These are phyloP conservation scores for Forbesichthys papilliferus DNA, from an alignment of 2,113 vertebrate species.

Conservation along the genomic window DNA sequence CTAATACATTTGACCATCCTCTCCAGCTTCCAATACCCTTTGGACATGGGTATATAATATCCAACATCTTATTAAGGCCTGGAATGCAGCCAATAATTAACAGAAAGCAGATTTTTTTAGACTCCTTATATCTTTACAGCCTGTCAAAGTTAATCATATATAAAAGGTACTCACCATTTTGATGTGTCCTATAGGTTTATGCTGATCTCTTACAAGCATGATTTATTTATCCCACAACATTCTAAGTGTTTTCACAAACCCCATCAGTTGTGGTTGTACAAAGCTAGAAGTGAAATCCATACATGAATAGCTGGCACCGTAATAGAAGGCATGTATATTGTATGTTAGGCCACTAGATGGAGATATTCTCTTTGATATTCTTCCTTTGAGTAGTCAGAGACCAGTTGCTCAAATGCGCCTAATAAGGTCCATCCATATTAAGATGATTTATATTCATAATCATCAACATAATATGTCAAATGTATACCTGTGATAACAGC, in stretches of 20 bases:
- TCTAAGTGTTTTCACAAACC: not conserved
- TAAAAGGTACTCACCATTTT: too few relatives aligned
- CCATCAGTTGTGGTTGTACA: too few relatives aligned
- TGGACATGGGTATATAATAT: too few relatives aligned
- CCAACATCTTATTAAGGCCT: too few relatives aligned
- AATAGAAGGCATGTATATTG: not conserved
- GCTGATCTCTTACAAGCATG: not conserved
- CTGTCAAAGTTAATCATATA: too few relatives aligned
- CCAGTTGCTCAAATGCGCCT: not conserved
- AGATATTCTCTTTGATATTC: constrained; percentile 38
- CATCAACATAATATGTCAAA: not conserved
- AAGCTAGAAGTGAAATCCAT: too few relatives aligned
- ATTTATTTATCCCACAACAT: not conserved
- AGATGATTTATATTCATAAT: constrained; percentile 13
- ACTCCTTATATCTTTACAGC: too few relatives aligned
- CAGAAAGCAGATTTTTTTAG: too few relatives aligned
- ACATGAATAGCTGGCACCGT: not conserved
- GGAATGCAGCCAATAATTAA: too few relatives aligned
- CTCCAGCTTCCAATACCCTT: too few relatives aligned
- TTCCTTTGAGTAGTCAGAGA: not conserved
- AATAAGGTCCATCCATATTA: not conserved
- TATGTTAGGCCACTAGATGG: constrained; percentile 56
- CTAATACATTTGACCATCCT: too few relatives aligned
- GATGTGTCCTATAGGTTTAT: too few relatives aligned
- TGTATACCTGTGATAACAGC: constrained; percentile 16